phyloP scores from a whole-genome alignment of 1,140 invertebrate genomes.

The Leucophenga varia region DNA sequence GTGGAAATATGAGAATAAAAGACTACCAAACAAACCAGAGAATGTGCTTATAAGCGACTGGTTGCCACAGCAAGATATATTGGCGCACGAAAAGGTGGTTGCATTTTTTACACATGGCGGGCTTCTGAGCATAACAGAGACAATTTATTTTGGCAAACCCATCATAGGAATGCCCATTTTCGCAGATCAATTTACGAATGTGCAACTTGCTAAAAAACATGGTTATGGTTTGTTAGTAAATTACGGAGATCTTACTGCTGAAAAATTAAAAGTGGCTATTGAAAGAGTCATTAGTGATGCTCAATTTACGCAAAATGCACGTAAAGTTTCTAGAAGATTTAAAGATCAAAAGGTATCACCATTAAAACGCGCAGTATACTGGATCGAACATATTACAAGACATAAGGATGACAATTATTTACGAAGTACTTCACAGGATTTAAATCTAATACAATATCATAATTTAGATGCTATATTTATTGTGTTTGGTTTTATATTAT shows the following conservation, averaged over 20 bases:
- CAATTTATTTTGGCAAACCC: constrained; percentile 70
- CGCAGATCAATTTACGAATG: constrained; percentile 65
- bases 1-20: constrained; percentile 69
- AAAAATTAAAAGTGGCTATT: constrained; percentile 26
- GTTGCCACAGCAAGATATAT: constrained; percentile 71
- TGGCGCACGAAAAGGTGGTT: constrained; percentile 69
- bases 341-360: constrained; percentile 64
- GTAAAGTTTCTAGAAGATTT: constrained; percentile 62
- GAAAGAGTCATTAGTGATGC: constrained; percentile 27
- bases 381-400: constrained; percentile 69
- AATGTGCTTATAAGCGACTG: constrained; percentile 68
- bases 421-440: constrained; percentile 55
- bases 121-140: constrained; percentile 68
- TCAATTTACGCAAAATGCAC: constrained; percentile 48
- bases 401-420: constrained; percentile 61
- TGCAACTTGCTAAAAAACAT: constrained; percentile 55
- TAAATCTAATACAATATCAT: constrained; percentile 61
- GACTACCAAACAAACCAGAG: constrained; percentile 57
- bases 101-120: constrained; percentile 75
- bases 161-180: constrained; percentile 70
- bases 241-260: constrained; percentile 29
- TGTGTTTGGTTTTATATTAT: constrained; percentile 10
- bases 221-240: constrained; percentile 57
- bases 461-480: constrained; percentile 57
- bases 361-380: constrained; percentile 67